Evolutionary conservation across 2,797 vertebrate species (phyloP).

Genomic region (Eidolon dupreanum): DNA sequence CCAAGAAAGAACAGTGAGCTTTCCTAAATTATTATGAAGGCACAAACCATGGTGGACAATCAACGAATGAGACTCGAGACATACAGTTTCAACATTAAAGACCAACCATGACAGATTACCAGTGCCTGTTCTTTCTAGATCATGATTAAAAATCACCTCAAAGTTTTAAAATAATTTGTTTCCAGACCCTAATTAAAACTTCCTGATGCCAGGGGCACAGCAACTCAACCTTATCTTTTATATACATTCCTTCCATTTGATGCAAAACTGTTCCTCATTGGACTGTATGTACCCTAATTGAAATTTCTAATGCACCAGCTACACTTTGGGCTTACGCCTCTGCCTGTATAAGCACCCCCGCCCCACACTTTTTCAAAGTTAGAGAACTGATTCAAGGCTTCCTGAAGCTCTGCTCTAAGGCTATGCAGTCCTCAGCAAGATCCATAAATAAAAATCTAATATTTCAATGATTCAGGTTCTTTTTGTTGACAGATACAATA

Average conservation of each 20-base stretch:
- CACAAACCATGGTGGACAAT: no score
- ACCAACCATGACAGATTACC: not conserved
- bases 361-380: not conserved
- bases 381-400: not conserved
- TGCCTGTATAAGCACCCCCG: not conserved
- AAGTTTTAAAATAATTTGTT: not conserved
- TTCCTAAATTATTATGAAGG: no score
- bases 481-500: not conserved
- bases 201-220: not conserved
- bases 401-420: not conserved
- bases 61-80: no score
- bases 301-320: not conserved
- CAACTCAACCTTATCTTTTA: not conserved
- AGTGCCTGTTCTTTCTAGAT: not conserved
- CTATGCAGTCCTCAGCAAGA: not conserved
- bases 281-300: not conserved
- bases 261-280: not conserved
- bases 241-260: not conserved
- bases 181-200: not conserved
- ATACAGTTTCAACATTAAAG: not conserved
- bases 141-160: not conserved
- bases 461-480: not conserved
- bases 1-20: no score
- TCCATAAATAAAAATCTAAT: not conserved
- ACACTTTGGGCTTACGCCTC: not conserved